phyloP scores from a whole-genome alignment of 2,113 vertebrate species.

The Setophaga petechia region DNA sequence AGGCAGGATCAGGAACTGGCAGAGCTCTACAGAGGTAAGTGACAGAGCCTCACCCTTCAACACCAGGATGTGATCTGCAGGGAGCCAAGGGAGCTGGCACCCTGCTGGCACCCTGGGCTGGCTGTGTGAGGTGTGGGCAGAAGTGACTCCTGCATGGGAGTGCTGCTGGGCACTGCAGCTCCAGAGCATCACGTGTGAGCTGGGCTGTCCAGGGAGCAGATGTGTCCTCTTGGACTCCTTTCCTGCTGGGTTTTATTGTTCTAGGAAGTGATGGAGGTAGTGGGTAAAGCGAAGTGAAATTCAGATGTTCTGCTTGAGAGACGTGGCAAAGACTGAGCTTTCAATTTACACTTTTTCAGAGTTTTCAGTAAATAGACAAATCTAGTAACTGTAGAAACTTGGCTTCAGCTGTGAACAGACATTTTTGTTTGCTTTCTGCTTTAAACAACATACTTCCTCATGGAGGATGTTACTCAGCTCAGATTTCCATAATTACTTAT shows the following conservation, averaged over 20 bases:
- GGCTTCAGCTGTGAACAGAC: not conserved
- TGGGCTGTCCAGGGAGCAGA: not conserved
- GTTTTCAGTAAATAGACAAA: not conserved
- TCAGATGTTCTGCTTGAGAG: not conserved
- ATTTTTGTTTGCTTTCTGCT: not conserved
- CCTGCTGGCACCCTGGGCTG: not conserved
- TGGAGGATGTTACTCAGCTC: not conserved
- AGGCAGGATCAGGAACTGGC: not conserved
- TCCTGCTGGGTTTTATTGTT: not conserved
- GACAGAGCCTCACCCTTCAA: not conserved
- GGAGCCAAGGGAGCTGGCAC: not conserved
- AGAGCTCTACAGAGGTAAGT: not conserved
- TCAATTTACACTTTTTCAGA: not conserved
- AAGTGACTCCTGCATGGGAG: not conserved
- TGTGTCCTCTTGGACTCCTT: not conserved
- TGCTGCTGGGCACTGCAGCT: not conserved
- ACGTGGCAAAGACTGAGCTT: not conserved
- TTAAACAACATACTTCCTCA: not conserved
- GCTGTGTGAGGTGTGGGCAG: not conserved
- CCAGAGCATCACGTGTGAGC: not conserved
- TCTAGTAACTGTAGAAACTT: not conserved
- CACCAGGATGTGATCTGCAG: not conserved
- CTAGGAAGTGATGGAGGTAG: not conserved
- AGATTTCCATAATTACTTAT: not conserved
- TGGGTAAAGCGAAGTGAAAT: not conserved